These are phyloP conservation scores for Helobdella robusta DNA, from an alignment of 2,888 invertebrate genomes.

Conservation along the genomic window DNA sequence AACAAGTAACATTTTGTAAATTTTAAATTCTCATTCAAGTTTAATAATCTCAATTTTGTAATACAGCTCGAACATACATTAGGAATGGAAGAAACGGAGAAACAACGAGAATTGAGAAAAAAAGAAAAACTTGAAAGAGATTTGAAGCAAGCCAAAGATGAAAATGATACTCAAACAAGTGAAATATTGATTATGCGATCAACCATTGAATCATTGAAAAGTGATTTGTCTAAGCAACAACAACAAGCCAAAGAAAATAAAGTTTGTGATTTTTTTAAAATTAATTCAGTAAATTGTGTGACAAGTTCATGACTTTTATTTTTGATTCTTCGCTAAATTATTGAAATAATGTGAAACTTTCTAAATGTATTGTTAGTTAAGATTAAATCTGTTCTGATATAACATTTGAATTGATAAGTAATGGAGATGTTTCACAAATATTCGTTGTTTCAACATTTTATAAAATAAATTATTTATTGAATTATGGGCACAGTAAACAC, in stretches of 20 bases:
- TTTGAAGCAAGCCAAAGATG: conserved; percentile 17
- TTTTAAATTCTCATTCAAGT: neutral
- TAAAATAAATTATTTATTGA: too few species aligned
- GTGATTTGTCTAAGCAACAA: conserved; percentile 4
- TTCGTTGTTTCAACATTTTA: too few species aligned
- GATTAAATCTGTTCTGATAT: too few species aligned
- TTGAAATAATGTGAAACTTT: too few species aligned
- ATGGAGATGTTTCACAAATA: too few species aligned
- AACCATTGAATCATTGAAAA: conserved; percentile 6
- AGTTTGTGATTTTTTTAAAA: neutral
- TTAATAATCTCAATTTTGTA: neutral
- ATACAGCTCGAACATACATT: conserved; percentile 16
- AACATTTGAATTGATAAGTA: too few species aligned
- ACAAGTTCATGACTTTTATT: neutral
- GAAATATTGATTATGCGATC: neutral
- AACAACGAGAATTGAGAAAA: conserved; percentile 21
- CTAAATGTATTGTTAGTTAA: too few species aligned
- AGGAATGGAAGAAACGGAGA: conserved; percentile 15
- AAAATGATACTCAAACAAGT: neutral
- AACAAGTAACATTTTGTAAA: neutral
- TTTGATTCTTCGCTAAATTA: neutral
- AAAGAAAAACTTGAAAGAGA: conserved; percentile 26
- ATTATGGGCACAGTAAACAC: too few species aligned
- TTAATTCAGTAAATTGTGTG: neutral
- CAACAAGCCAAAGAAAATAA: conserved; percentile 23